phyloP scores from a whole-genome alignment of 2,113 vertebrate genomes.

The Centropristis striata region DNA sequence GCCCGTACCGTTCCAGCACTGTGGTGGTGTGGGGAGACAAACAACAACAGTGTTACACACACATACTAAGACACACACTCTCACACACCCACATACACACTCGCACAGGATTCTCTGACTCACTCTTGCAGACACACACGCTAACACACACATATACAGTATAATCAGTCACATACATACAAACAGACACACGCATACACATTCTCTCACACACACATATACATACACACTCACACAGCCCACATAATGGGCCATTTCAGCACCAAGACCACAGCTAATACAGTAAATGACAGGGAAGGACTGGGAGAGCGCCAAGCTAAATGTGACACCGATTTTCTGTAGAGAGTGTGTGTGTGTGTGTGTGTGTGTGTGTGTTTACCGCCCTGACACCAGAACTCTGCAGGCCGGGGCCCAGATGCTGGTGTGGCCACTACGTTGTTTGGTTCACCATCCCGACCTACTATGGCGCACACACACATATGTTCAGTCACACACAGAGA shows the following conservation, averaged over 20 bases:
- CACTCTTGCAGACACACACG: slow-evolving; percentile 48
- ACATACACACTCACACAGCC: slow-evolving; percentile 61
- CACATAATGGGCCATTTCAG: slow-evolving; percentile 82
- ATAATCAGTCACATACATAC: slow-evolving; percentile 67
- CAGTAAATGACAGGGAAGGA: slow-evolving; percentile 79
- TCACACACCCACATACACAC: slow-evolving; percentile 30
- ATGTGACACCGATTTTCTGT: slow-evolving; percentile 77
- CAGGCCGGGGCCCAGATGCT: slow-evolving; percentile 73
- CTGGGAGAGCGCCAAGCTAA: slow-evolving; percentile 71
- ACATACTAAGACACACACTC: slow-evolving; percentile 22
- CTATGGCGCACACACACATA: slow-evolving; percentile 41
- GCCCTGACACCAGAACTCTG: slow-evolving; percentile 60
- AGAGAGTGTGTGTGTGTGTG: slow-evolving; percentile 43
- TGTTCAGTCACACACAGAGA: slow-evolving; percentile 27
- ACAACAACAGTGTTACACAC: slow-evolving; percentile 63
- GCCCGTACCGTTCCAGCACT: slow-evolving; percentile 56
- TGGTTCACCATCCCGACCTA: slow-evolving; percentile 52
- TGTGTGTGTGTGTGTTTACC: slow-evolving; percentile 55
- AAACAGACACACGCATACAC: slow-evolving; percentile 55
- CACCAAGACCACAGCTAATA: slow-evolving; percentile 82
- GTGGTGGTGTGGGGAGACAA: slow-evolving; percentile 72
- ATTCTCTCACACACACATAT: slow-evolving; percentile 31
- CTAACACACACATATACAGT: slow-evolving; percentile 57
- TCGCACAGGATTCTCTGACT: slow-evolving; percentile 50
- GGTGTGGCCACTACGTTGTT: slow-evolving; percentile 63